Evolutionary conservation across 2,888 invertebrate species (phyloP), one percentile per base, ranked within the genome.

Genomic region (Polydrusus cervinus): DNA sequence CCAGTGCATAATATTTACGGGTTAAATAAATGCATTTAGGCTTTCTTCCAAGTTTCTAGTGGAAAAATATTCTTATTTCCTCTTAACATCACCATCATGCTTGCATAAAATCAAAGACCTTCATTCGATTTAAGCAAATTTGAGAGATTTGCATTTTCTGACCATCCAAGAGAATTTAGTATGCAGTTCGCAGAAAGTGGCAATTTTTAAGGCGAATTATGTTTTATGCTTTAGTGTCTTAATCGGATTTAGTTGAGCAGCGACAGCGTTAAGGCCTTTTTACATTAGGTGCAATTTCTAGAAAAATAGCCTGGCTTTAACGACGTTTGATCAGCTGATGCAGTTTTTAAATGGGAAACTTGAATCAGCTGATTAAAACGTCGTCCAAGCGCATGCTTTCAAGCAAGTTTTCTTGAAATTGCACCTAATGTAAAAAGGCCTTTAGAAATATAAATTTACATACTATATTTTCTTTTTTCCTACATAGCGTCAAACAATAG

Each of bases 111-210:
- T 68, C 55, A 57, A 68, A 68, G 53, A 68, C 43, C 51, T 68
- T 45, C 67, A 43, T 68, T 53, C 67, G 57, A 68, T 55, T 68
- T 68, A 68, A 55, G 57, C 67, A 68, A 68, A 68, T 68, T 68
- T 68, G 55, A 11, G 67, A 68, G 67, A 68, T 68, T 68, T 68
- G 67, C 67, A 68, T 68, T 57, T 68, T 68, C 57, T 68, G 67
- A 68, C 67, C 67, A 57, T 55, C 43, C 55, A 7, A 25, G n/a
- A 45, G 16, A 57, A 68, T 45, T 68, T 68, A 68, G 67, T 68
- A 68, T 68, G 67, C 67, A 68, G 45, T 55, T 68, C 67, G 45
- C 67, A 57, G 43, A 57, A 55, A 43, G 55, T 30, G 45, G 45
- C 30, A 25, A 55, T 68, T 68, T 68, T 68, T 57, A 57, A 25